Base-by-base conservation (phyloP, 2,113 vertebrate species). In the Recurvirostra avosetta region DNA sequence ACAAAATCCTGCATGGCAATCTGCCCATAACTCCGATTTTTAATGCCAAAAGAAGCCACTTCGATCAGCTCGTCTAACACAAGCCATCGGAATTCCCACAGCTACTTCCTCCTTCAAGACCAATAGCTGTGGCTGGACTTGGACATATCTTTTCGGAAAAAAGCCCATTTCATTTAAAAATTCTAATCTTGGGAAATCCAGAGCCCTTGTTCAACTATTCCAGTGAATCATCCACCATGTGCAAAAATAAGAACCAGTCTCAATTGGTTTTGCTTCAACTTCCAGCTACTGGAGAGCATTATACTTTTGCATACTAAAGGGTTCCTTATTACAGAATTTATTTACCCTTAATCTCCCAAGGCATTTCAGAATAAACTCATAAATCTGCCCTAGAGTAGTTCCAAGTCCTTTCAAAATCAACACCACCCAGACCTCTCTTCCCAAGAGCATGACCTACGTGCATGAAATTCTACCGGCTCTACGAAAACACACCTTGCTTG, bases 81-180 rank as follows among this genome's bases (percentile, higher is more conserved):
- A 92, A 93, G 55, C 29, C 80, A 22, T 84, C 71, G 73, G 89
- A 96, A 96, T 85, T 94, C 82, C 88, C 17, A 13, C 38, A 41
- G 52, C 70, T 89, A 68, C 80, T 86, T 94, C 89, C 76, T 91
- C 40, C 74, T 90, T 56, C 81, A 34, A 62, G 76, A 16, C 77
- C 92, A 96, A 96, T 9, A 61, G 34, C 56, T 84, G 50, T 38
- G 73, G 65, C 49, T 55, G 43, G 49, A 79, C 53, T 91, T 73
- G 73, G 81, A 81, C 11, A 0, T 71, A 85, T 82, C 95, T 87
- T 91, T 78, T 7, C 62, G 76, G 56, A 62, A 95, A 75, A 26
- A 18, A 75, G 59, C 77, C 85, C 82, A 79, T 58, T 27, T 86
- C 34, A 91, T 95, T 62, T 87, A 29, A 95, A 96, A 93, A 92